Percentiles rank a stretch among this genome's conserved stretches.
Evolutionary conservation across 1,140 invertebrate genomes (phyloP).

Genomic region (Thaumatotibia leucotreta): DNA sequence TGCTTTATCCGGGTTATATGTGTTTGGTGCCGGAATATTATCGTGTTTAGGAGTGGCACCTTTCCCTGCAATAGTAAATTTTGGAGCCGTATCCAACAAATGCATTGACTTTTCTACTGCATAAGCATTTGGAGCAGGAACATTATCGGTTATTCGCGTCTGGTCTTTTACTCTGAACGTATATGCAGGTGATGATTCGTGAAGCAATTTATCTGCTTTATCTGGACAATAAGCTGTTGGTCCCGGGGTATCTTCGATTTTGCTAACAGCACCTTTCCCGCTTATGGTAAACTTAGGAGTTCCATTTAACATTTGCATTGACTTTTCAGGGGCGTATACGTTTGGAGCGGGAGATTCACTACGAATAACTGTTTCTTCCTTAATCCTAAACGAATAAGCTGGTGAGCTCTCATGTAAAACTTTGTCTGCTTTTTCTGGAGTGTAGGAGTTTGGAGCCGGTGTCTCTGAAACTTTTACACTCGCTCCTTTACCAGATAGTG

Average conservation of each 20-base stretch:
- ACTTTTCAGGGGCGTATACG: conserved; percentile 81
- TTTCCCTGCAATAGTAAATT: conserved; percentile 82
- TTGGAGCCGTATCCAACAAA: conserved; percentile 80
- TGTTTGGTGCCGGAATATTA: conserved; percentile 79
- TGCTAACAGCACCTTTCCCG: conserved; percentile 75
- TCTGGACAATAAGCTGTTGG: conserved; percentile 85
- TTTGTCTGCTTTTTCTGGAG: conserved; percentile 81
- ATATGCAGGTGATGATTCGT: conserved; percentile 82
- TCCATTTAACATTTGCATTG: conserved; percentile 77
- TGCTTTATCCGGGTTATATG: conserved; percentile 81
- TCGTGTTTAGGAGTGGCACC: conserved; percentile 69
- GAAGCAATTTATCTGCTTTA: conserved; percentile 80
- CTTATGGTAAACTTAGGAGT: conserved; percentile 78
- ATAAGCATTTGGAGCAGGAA: conserved; percentile 80
- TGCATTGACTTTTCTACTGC: conserved; percentile 83
- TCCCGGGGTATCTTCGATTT: conserved; percentile 81
- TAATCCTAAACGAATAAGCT: conserved; percentile 74
- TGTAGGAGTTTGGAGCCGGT: conserved; percentile 85
- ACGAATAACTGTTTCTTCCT: conserved; percentile 67
- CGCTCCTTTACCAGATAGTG: conserved; percentile 81
- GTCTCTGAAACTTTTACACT: conserved; percentile 74
- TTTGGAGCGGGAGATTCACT: conserved; percentile 82
- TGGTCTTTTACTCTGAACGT: conserved; percentile 82
- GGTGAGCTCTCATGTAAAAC: conserved; percentile 74
- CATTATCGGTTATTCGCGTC: conserved; percentile 57